Conservation (phyloP, 2,888 invertebrate species). For the Lasioglossum marginatum region DNA sequence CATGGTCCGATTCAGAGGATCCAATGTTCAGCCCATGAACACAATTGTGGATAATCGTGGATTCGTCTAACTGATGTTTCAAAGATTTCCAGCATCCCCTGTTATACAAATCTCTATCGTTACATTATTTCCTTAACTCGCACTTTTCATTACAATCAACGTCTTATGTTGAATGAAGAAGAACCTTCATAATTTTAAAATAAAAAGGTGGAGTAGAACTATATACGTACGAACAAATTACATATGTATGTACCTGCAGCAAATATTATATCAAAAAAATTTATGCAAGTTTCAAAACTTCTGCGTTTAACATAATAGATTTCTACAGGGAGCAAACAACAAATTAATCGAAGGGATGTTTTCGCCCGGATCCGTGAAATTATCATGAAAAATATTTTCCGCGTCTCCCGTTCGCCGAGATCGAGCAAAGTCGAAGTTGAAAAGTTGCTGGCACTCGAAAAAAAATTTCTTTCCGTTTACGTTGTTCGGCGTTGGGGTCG, state of each 20-base stretch:
- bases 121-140: not conserved
- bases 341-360: not conserved
- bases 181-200: too few species aligned
- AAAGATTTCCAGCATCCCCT: not conserved
- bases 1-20: not conserved
- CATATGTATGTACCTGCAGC: too few species aligned
- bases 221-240: too few species aligned
- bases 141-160: not conserved
- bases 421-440: not conserved
- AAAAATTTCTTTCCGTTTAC: not conserved
- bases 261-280: too few species aligned
- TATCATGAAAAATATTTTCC: not conserved
- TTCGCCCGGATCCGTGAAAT: not conserved
- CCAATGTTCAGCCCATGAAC: conserved; percentile 15
- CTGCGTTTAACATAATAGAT: not conserved
- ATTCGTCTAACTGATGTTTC: not conserved
- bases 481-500: not conserved
- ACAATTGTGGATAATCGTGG: not conserved
- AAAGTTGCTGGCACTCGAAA: not conserved
- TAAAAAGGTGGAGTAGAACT: too few species aligned
- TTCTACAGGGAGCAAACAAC: not conserved
- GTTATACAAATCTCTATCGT: not conserved
- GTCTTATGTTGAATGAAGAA: not conserved
- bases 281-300: not conserved
- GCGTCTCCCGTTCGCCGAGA: not conserved